Percentiles rank a stretch among this genome's conserved stretches.
phyloP scores from a whole-genome alignment of 1,140 invertebrate species.

The Zaprionus ornatus region DNA sequence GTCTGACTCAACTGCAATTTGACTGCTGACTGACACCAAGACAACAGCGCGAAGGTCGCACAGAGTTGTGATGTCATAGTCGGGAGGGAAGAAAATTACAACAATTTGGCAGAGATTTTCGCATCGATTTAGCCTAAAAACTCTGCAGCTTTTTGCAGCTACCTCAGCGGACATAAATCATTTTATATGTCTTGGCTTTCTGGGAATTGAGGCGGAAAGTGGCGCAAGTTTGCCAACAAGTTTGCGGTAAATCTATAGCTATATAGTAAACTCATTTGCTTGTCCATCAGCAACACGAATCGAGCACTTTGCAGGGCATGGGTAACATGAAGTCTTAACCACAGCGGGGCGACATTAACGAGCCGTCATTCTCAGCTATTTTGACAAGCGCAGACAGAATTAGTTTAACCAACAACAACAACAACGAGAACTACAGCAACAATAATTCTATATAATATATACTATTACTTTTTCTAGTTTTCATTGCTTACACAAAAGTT shows the following conservation, averaged over 20 bases:
- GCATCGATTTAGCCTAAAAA: neutral
- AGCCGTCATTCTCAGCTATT: conserved; percentile 73
- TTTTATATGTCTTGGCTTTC: conserved; percentile 9
- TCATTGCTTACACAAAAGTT: conserved; percentile 16
- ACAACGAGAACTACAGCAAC: neutral
- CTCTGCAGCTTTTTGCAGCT: neutral
- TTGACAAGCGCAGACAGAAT: conserved; percentile 71
- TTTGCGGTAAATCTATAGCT: conserved; percentile 6
- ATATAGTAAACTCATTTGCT: conserved; percentile 17
- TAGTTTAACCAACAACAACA: conserved; percentile 36
- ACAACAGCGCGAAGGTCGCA: conserved; percentile 43
- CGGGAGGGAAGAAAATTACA: neutral
- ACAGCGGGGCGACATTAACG: conserved; percentile 58
- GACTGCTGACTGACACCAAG: conserved; percentile 28
- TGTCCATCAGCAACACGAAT: conserved; percentile 36
- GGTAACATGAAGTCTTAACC: conserved; percentile 3
- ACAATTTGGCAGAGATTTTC: neutral
- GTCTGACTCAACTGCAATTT: conserved; percentile 53
- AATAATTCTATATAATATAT: neutral
- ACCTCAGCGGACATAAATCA: conserved; percentile 29
- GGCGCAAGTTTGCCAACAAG: conserved; percentile 10
- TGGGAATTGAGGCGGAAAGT: conserved; percentile 8
- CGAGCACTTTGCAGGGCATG: conserved; percentile 54
- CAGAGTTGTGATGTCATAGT: neutral
- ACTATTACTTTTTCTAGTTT: neutral